Percentiles rank a stretch among this genome's conserved stretches.
Conservation (phyloP, 2,113 vertebrate species). For the Perca schrenkii region DNA sequence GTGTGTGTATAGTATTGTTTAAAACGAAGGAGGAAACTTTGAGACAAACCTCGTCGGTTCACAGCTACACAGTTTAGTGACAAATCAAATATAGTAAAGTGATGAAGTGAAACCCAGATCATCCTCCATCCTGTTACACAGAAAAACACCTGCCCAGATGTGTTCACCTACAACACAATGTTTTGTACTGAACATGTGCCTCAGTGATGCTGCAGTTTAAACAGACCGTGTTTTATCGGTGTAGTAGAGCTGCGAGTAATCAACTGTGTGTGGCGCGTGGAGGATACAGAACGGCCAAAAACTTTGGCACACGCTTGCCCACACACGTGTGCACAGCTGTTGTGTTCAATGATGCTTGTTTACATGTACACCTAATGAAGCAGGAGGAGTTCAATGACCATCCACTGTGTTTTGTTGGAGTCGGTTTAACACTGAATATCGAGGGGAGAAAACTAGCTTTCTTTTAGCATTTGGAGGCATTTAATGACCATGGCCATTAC, state of each 20-base stretch:
- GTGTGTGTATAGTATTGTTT: too few species aligned
- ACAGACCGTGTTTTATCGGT: background rate
- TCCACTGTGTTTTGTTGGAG: background rate
- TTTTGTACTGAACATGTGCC: background rate
- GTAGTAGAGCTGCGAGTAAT: background rate
- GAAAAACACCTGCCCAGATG: background rate
- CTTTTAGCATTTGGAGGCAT: background rate
- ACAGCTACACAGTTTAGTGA: background rate
- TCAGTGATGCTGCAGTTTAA: background rate
- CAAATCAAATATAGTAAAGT: background rate
- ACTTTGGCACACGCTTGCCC: background rate
- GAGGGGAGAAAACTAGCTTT: background rate
- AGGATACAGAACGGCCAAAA: background rate
- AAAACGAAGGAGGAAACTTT: too few species aligned
- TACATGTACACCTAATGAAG: background rate
- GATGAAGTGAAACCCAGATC: background rate
- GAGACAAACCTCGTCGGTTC: background rate
- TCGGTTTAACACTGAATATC: background rate
- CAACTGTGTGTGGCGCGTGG: background rate
- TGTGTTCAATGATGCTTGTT: conserved; percentile 1
- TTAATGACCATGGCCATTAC: background rate
- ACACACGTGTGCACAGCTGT: background rate
- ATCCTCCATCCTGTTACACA: background rate
- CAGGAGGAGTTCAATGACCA: background rate
- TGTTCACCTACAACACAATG: background rate